Evolutionary conservation across 1,140 invertebrate genomes (phyloP), one percentile per base, ranked within the genome.

Genomic region (Atopsyche davidsoni): DNA sequence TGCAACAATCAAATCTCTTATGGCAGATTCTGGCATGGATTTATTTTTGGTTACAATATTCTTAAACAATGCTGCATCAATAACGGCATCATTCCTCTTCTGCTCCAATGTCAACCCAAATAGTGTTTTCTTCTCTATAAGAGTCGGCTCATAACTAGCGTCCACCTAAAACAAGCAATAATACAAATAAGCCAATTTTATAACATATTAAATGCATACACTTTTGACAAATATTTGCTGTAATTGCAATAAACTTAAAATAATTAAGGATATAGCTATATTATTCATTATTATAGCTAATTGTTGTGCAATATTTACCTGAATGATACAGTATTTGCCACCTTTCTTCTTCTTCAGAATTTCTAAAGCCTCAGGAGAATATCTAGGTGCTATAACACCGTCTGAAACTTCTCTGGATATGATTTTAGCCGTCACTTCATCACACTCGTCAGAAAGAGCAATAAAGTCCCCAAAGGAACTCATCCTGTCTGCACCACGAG

Each of bases 391-490:
- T 57, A 98, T 89, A 25, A 99, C 86, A 25, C 96, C 96, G 75
- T 99, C 96, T 2, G 95, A 98, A 0, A 99, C 93, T 63, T 87
- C 85, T 16, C 83, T 67, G 0, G 83, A 82, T 31, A 87, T 84
- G 16, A 87, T 82, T 57, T 70, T 76, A 0, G 85, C 95, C 0
- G 95, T 98, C 10, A 82, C 57, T 19, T 77, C 79, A 72, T 99
- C 96, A 68, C 96, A 99, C 2, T 72, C 62, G 63, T 97, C 93
- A 0, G 94, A 98, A 0, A 99, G 65, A 9, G 94, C 92, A 28
- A 98, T 81, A 68, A 99, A 98, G 72, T 99, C 96, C 0, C 96
- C 96, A 72, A 98, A 99, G 9, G 95, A 98, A 3, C 93, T 97
- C 96, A 99, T 98, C 44, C 96, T 80, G 69, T 99, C 96, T 13